Evolutionary conservation across 2,797 vertebrate species (phyloP).

Genomic region (Syndactyla subalaris): DNA sequence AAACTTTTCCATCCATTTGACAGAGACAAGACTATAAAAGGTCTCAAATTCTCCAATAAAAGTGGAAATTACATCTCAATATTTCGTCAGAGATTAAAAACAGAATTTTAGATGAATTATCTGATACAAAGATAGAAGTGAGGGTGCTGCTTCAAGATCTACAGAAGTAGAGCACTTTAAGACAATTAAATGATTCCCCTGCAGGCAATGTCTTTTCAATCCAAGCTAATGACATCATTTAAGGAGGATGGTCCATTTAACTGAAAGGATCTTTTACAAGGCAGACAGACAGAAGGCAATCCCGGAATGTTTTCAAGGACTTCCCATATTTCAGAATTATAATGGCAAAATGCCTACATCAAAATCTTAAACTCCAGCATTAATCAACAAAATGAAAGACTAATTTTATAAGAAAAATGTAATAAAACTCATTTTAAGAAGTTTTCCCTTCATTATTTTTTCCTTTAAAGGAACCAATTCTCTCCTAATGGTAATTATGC

Average conservation of each 20-base stretch:
- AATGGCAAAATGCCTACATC: constrained; percentile 81
- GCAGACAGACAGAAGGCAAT: constrained; percentile 84
- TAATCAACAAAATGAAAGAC: constrained; percentile 80
- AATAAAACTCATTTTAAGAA: constrained; percentile 75
- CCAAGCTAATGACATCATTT: constrained; percentile 85
- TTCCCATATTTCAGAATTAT: constrained; percentile 82
- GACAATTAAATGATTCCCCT: constrained; percentile 85
- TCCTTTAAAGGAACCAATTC: constrained; percentile 74
- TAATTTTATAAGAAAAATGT: constrained; percentile 77
- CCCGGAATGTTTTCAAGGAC: constrained; percentile 80
- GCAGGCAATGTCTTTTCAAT: constrained; percentile 84
- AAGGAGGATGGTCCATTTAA: constrained; percentile 86
- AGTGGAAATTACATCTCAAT: constrained; percentile 73
- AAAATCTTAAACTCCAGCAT: constrained; percentile 80
- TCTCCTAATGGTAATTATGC: constrained; percentile 72
- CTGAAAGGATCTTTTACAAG: constrained; percentile 82
- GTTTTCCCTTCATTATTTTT: constrained; percentile 72
- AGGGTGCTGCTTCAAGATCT: constrained; percentile 75
- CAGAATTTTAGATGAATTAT: constrained; percentile 77
- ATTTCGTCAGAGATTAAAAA: constrained; percentile 76
- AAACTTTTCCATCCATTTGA: constrained; percentile 51
- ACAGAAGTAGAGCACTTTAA: constrained; percentile 82
- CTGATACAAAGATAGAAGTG: constrained; percentile 77
- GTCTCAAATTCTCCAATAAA: constrained; percentile 71
- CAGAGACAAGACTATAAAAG: constrained; percentile 62